A percentile compares a stretch with the other conserved stretches of the same genome.
These are phyloP conservation scores for Sebastiscus albofasciatus DNA, from an alignment of 2,797 vertebrate genomes.

Conservation along the genomic window DNA sequence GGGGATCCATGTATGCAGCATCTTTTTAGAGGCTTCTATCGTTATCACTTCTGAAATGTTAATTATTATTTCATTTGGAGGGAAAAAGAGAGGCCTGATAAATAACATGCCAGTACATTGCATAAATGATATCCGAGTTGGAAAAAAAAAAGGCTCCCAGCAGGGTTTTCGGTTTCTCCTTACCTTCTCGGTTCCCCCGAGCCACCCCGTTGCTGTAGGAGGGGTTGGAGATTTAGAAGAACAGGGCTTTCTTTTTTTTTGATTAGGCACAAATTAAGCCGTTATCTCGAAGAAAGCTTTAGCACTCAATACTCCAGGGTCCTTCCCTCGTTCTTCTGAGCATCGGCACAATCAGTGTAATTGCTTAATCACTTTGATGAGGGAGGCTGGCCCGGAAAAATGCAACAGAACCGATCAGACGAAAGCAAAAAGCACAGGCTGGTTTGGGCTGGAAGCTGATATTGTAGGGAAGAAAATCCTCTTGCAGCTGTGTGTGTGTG, in stretches of 20 bases:
- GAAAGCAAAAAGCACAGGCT: constrained; percentile 45
- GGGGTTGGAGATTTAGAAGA: constrained; percentile 51
- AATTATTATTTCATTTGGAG: constrained; percentile 29
- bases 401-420: constrained; percentile 63
- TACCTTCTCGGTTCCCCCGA: constrained; percentile 36
- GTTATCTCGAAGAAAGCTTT: constrained; percentile 77
- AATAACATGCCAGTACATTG: background rate
- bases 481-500: background rate
- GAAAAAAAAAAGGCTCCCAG: constrained; percentile 5
- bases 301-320: constrained; percentile 74
- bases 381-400: constrained; percentile 72
- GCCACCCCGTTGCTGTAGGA: constrained; percentile 8
- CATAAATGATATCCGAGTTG: background rate
- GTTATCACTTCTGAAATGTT: background rate
- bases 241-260: constrained; percentile 73
- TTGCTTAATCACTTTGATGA: constrained; percentile 81
- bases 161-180: background rate
- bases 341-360: constrained; percentile 77
- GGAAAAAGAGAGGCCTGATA: background rate
- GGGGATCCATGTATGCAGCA: constrained; percentile 1
- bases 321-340: constrained; percentile 65
- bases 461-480: background rate
- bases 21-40: background rate
- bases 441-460: constrained; percentile 6
- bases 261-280: constrained; percentile 74